Evolutionary conservation across 2,888 invertebrate species (phyloP), one percentile per base, ranked within the genome.

Genomic region (Mythimna pallens): DNA sequence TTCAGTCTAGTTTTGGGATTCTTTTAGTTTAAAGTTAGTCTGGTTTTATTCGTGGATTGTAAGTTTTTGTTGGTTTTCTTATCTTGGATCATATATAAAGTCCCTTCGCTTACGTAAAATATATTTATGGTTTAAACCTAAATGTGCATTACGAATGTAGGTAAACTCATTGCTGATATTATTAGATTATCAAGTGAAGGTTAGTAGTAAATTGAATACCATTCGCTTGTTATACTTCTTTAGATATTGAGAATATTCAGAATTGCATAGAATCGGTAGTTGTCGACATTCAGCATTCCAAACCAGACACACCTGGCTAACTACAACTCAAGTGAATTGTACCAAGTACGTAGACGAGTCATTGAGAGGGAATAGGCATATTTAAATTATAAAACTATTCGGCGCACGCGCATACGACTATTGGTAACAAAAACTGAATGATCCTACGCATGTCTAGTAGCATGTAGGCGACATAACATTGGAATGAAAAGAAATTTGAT

Each of bases 341-440:
- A 52, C n/a, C 50, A n/a, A 52, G 8, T 52, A 52, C 20, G 30
- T 22, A 63, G 34, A 63, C 36, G 43, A 50, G 47, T 22, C 62
- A 58, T 63, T 68, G 70, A 69, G 66, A 59, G 62, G n/a, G 40
- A 74, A 65, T 62, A 47, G 17, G 47, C 47, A 57, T 67, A 76
- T 82, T 78, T 58, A 50, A 67, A 80, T 67, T 78, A 50, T 65
- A 78, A 47, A 17, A 59, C 17, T 78, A 80, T 83, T 80, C 81
- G 34, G 30, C 10, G 62, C 83, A 82, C 83, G 80, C 59, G 54
- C 63, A 61, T 50, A 17, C 17, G 54, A 40, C 59, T 50, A 70
- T 78, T 76, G 73, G 76, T 79, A 76, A 79, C 71, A 30, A 65
- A 74, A 74, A 66, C 34, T 70, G 40, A 70, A 69, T 79, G 59